Conservation (phyloP, 2,888 invertebrate species). For the Latheticus oryzae region DNA sequence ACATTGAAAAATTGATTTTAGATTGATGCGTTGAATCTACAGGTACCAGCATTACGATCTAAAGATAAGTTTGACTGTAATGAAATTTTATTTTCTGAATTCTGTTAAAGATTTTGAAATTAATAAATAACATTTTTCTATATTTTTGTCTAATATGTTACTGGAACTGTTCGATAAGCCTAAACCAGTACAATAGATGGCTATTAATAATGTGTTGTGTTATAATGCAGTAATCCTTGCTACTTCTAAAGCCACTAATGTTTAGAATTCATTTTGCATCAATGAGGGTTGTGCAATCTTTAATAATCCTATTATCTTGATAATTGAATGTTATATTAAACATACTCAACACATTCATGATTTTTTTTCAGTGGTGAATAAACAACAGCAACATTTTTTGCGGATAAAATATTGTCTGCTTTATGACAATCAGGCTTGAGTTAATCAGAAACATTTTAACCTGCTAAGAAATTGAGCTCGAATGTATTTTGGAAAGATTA, state of each 20-base stretch:
- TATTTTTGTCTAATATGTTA: too few relatives aligned
- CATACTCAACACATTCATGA: constrained; percentile 17
- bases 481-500: too few relatives aligned
- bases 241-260: constrained; percentile 13
- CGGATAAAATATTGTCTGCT: too few relatives aligned
- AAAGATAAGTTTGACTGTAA: constrained; percentile 25
- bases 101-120: constrained; percentile 28
- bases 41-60: constrained; percentile 43
- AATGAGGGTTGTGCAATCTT: constrained; percentile 26
- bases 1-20: constrained; percentile 47
- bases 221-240: constrained; percentile 15
- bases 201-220: constrained; percentile 15
- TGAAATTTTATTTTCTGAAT: constrained; percentile 29
- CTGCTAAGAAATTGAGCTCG: too few relatives aligned
- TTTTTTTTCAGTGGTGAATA: too few relatives aligned
- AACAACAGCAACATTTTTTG: too few relatives aligned
- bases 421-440: too few relatives aligned
- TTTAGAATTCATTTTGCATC: constrained; percentile 23
- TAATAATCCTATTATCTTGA: constrained; percentile 35
- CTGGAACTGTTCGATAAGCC: too few relatives aligned
- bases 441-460: too few relatives aligned
- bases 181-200: too few relatives aligned
- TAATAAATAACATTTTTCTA: too few relatives aligned
- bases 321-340: constrained; percentile 25
- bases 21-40: constrained; percentile 40